Conservation (phyloP, 2,888 invertebrate genomes). For the Sturmia bella region DNA sequence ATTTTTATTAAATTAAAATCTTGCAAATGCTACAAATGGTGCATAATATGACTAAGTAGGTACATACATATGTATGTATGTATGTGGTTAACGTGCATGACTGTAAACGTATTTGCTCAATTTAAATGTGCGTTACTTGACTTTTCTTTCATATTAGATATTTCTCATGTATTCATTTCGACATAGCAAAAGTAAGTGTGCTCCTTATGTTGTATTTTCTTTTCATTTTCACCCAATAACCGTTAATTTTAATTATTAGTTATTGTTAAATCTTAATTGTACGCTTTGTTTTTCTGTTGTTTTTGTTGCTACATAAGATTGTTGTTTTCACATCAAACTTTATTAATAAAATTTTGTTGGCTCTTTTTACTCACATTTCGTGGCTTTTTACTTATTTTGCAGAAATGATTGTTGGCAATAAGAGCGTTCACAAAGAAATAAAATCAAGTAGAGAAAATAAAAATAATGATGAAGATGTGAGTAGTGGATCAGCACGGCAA, state of each 20-base stretch:
- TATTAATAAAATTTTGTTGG: conserved; percentile 59
- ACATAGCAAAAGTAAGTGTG: not conserved
- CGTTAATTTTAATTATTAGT: conserved; percentile 73
- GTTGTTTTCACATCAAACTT: conserved; percentile 34
- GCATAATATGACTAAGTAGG: not conserved
- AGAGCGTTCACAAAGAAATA: conserved; percentile 71
- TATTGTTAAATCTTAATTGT: conserved; percentile 76
- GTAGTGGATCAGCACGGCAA: conserved; percentile 56
- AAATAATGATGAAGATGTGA: conserved; percentile 60
- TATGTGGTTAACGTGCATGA: not conserved
- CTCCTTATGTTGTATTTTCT: conserved; percentile 55
- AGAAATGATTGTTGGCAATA: conserved; percentile 74
- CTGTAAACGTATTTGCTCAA: too few species aligned
- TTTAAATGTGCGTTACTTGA: too few species aligned
- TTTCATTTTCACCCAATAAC: conserved; percentile 75
- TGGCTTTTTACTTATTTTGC: conserved; percentile 65
- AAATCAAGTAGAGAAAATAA: conserved; percentile 55
- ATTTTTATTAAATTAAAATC: too few species aligned
- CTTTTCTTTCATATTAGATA: too few species aligned
- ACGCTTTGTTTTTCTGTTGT: conserved; percentile 55
- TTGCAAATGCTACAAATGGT: too few species aligned
- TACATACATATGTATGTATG: not conserved
- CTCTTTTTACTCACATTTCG: conserved; percentile 59
- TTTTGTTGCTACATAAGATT: conserved; percentile 30
- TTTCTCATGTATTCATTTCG: too few species aligned